These are phyloP conservation scores for Brachionus paranguensis DNA, from an alignment of 1,140 invertebrate genomes.

Conservation along the genomic window DNA sequence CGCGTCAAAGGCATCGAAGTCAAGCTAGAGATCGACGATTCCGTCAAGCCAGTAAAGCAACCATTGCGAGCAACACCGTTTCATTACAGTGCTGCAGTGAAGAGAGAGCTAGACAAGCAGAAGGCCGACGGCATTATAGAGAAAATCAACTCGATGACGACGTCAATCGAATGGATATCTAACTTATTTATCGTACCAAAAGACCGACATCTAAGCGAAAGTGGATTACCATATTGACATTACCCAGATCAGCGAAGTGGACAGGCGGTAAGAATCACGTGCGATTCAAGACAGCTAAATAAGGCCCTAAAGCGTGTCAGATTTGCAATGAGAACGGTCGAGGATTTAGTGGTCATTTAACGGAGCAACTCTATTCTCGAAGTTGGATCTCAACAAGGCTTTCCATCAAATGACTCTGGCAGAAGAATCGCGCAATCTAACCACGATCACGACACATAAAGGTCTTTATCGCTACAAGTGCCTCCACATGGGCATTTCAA, in stretches of 20 bases:
- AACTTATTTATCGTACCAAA: not conserved
- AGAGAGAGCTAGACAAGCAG: not conserved
- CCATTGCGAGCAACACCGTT: not conserved
- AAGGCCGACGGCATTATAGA: not conserved
- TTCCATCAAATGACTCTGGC: slow-evolving; percentile 44
- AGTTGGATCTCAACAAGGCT: slow-evolving; percentile 42
- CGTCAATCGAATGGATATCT: not conserved
- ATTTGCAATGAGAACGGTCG: slow-evolving; percentile 39
- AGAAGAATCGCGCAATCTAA: slow-evolving; percentile 41
- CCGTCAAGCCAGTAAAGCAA: not conserved
- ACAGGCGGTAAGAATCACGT: not conserved
- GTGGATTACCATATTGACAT: not conserved
- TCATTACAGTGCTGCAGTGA: not conserved
- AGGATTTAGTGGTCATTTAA: slow-evolving; percentile 41
- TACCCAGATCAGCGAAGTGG: not conserved
- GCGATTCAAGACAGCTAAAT: not conserved
- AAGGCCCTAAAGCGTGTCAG: slow-evolving; percentile 33
- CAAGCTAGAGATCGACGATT: not conserved
- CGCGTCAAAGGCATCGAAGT: not conserved
- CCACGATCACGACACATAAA: slow-evolving; percentile 42
- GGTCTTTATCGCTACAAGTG: slow-evolving; percentile 42
- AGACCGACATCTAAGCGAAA: not conserved
- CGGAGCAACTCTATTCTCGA: slow-evolving; percentile 40
- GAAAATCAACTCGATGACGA: not conserved
- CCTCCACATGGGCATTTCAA: slow-evolving; percentile 40